phyloP scores from a whole-genome alignment of 2,797 vertebrate genomes.

The Gadopsis marmoratus region DNA sequence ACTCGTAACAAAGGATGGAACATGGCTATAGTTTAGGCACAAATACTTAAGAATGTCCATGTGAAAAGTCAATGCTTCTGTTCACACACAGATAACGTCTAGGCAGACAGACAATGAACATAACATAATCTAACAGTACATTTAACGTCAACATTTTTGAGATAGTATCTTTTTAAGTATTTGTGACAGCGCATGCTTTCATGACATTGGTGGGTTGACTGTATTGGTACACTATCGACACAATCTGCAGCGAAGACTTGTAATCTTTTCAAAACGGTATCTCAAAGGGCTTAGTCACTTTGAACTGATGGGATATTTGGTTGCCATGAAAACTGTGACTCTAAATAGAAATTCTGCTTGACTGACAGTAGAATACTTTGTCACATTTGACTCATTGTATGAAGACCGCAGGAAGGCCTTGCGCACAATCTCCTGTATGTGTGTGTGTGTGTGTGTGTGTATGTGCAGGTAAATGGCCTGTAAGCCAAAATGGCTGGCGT shows the following conservation, averaged over 20 bases:
- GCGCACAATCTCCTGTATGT: conserved; percentile 25
- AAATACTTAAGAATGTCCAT: conserved; percentile 88
- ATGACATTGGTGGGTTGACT: conserved; percentile 80
- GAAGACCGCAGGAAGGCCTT: conserved; percentile 28
- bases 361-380: conserved; percentile 19
- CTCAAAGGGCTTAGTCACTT: conserved; percentile 76
- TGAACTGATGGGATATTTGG: conserved; percentile 60
- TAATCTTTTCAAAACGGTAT: conserved; percentile 67
- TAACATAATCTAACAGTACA: conserved; percentile 90
- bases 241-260: conserved; percentile 71
- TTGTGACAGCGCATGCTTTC: conserved; percentile 92
- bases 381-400: conserved; percentile 27
- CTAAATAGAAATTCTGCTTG: conserved; percentile 20
- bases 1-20: conserved; percentile 81
- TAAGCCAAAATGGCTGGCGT: conserved; percentile 17
- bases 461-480: conserved; percentile 26
- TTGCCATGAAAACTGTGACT: conserved; percentile 52
- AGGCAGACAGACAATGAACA: conserved; percentile 87
- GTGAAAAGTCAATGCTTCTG: conserved; percentile 85
- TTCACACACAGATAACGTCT: conserved; percentile 85
- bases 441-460: not conserved
- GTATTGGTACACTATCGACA: conserved; percentile 83
- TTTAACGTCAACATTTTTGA: conserved; percentile 88
- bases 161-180: conserved; percentile 86
- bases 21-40: conserved; percentile 94